Percentiles rank a stretch among this genome's conserved stretches.
Conservation (phyloP, 2,888 invertebrate genomes). For the Cremastinae sp. region DNA sequence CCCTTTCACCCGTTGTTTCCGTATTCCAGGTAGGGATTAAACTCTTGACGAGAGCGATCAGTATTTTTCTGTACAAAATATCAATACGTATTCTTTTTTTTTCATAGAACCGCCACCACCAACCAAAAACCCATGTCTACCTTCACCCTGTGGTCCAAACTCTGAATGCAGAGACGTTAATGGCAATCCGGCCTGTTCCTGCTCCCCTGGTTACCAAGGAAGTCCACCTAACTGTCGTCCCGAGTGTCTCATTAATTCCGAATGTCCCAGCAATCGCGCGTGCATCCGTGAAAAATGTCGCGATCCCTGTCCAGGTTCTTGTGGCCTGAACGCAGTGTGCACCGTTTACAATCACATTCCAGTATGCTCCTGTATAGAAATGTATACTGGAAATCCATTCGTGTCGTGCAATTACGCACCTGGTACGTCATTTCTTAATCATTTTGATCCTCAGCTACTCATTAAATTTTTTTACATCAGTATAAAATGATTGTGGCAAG, state of each 20-base stretch:
- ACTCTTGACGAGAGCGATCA: too few relatives aligned
- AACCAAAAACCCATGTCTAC: constrained; percentile 84
- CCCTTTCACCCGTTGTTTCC: constrained; percentile 80
- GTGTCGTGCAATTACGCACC: constrained; percentile 83
- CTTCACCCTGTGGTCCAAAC: constrained; percentile 90
- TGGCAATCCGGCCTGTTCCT: constrained; percentile 84
- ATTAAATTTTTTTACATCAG: background rate
- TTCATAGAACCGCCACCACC: constrained; percentile 30
- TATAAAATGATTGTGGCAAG: background rate
- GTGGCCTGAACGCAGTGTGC: constrained; percentile 90
- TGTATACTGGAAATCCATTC: constrained; percentile 92
- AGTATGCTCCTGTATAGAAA: constrained; percentile 89
- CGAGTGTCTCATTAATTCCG: constrained; percentile 85
- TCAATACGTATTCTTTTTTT: constrained; percentile 78
- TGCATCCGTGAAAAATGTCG: constrained; percentile 91
- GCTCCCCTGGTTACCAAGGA: constrained; percentile 84
- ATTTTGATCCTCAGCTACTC: constrained; percentile 40
- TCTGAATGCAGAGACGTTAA: constrained; percentile 89
- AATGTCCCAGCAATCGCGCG: constrained; percentile 87
- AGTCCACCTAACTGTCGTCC: constrained; percentile 86
- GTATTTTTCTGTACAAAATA: too few relatives aligned
- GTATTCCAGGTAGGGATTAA: constrained; percentile 52
- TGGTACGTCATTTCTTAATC: too few relatives aligned
- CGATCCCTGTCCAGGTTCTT: constrained; percentile 91
- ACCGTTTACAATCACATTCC: constrained; percentile 91